Evolutionary conservation across 37 sponge, comb jelly and placozoan genomes (phyloP).

Genomic region (Tethya wilhelma): DNA sequence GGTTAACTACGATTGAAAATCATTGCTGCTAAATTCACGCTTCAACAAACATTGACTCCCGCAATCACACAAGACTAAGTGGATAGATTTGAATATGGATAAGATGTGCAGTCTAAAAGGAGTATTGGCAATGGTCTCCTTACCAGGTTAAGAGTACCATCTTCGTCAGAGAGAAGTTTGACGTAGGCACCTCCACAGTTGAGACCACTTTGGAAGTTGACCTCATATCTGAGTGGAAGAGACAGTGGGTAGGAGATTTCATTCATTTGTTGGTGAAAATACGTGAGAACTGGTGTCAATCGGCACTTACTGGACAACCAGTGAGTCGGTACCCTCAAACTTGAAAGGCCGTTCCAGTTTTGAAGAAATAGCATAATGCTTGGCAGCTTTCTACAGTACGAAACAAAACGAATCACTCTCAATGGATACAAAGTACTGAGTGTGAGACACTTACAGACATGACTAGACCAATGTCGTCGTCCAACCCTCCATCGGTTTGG

Average conservation of each 20-base stretch:
- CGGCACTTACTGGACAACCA: constrained; percentile 75
- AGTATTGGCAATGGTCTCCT: neutral
- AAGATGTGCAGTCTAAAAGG: neutral
- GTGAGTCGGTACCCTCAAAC: constrained; percentile 69
- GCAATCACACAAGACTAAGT: neutral
- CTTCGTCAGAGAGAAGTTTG: constrained; percentile 78
- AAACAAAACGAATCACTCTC: constrained; percentile 1
- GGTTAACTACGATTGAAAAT: no score
- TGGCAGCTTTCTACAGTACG: constrained; percentile 68
- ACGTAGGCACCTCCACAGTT: constrained; percentile 98
- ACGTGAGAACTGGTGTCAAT: neutral
- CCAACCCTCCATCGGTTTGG: constrained; percentile 39
- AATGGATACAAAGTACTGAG: no score
- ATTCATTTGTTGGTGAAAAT: neutral
- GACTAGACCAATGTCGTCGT: constrained; percentile 78
- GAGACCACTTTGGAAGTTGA: constrained; percentile 91
- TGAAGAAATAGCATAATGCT: constrained; percentile 92
- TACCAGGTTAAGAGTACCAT: constrained; percentile 63
- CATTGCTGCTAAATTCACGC: neutral
- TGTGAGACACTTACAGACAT: constrained; percentile 66
- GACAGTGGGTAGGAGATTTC: neutral
- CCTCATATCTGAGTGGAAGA: constrained; percentile 79
- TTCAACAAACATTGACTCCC: neutral
- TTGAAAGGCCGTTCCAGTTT: constrained; percentile 78
- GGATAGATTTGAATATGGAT: neutral